Evolutionary conservation across 2,888 invertebrate genomes (phyloP), one percentile per base, ranked within the genome.

Genomic region (Xanthia togata): DNA sequence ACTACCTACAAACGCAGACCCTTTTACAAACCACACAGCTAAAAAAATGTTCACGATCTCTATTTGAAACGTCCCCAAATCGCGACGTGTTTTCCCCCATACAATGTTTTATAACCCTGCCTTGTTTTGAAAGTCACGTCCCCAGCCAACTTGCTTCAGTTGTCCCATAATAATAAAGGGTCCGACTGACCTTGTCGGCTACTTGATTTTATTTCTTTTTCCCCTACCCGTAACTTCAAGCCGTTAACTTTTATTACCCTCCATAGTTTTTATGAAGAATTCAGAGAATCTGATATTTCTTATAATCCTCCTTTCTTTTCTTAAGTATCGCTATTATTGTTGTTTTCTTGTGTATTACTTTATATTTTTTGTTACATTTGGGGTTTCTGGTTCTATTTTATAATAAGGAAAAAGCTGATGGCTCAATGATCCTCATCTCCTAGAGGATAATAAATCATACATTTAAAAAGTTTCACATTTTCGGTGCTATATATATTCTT

Each of bases 211-310:
- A 84, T 85, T 80, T 76, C 63, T 72, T 65, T 74, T 50, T 67
- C 80, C 67, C 74, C 69, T 53, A 72, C 75, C 63, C 65, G 74
- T 78, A 83, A 88, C 82, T 89, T 85, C 76, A 82, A 84, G 87
- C 73, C 82, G 84, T 88, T 85, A 87, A 88, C 82, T 88, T 88
- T 88, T 87, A 84, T 80, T 75, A 68, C 83, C 31, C 12, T 55
- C 77, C 55, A 80, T 85, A 87, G 81, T 85, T 85, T 85, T 85
- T 85, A 81, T 87, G 81, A 70, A 69, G 59, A 76, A 67, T 75
- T 55, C 64, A 75, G 64, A 76, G 71, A 64, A 80, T 73, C 47
- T 78, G 73, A 81, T 80, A 70, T 78, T 78, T 77, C 73, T 68
- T 79, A 78, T 74, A 85, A 85, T 78, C 67, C 53, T 17, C 74